Base-by-base conservation (phyloP, 2,113 vertebrate genomes). In the Jacana jacana region DNA sequence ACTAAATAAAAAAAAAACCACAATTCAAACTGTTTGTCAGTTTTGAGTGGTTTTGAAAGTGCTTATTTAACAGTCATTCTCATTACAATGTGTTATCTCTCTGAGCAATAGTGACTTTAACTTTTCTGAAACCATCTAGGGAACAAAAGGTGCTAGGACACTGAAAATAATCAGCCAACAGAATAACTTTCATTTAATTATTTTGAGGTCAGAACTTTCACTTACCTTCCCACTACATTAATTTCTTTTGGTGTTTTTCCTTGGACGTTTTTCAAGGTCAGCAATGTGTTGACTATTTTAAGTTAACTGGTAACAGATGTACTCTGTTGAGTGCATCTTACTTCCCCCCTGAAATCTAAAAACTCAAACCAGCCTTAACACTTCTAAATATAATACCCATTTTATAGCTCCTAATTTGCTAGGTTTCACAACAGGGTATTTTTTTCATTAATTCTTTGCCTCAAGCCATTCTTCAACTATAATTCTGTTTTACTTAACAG, bases 371-470 rank as follows among this genome's bases (percentile, higher is more conserved):
- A 77, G 76, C 75, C 94, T 96, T 93, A 96, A 93, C 54, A 88
- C 27, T 98, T 91, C 88, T 97, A 97, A 97, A 96, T 97, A 96
- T 93, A 97, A 97, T 94, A 94, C 40, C 28, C 7, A 60, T 83
- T 97, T 97, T 89, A 95, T 91, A 96, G 69, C 17, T 96, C 52
- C 77, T 97, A 97, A 98, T 98, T 97, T 97, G 89, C 88, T 97
- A 54, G 46, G 35, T 96, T 95, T 97, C 91, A 97, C 65, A 96
- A 97, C 61, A 95, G 66, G 46, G 49, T 86, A 92, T 37, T 44
- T 84, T 95, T 95, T 97, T 96, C 87, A 98, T 98, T 97, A 98
- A 97, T 96, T 97, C 60, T 94, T 97, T 96, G 93, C 94, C 95
- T 97, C 72, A 61, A 97, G 93, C 82, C 76, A 79, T 96, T 96